These are phyloP conservation scores for Coleophora deauratella DNA, from an alignment of 2,888 invertebrate genomes.

Conservation along the genomic window DNA sequence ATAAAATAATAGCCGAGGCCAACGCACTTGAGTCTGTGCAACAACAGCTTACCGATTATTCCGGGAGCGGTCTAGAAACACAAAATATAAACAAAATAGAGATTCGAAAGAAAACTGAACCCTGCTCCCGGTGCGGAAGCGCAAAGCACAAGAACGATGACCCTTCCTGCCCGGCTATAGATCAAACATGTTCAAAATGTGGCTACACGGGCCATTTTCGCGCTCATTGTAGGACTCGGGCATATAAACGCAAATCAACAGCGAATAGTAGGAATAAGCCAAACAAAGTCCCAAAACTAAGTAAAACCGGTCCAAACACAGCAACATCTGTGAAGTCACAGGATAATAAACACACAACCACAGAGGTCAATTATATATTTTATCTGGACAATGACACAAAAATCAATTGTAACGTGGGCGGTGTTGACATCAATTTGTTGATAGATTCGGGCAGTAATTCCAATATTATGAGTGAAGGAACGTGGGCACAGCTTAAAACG, in stretches of 20 bases:
- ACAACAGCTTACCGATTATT: constrained; percentile 3
- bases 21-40: constrained; percentile 17
- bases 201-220: constrained; percentile 12
- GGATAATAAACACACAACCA: background rate
- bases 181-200: constrained; percentile 8
- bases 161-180: constrained; percentile 2
- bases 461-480: constrained; percentile 14
- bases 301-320: background rate
- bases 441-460: constrained; percentile 18
- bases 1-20: constrained; percentile 17
- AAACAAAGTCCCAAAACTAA: background rate
- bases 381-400: constrained; percentile 12
- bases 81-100: background rate
- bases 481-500: constrained; percentile 14
- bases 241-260: constrained; percentile 3
- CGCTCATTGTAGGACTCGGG: constrained; percentile 8
- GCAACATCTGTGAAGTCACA: constrained; percentile 2
- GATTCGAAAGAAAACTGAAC: background rate
- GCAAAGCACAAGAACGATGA: background rate
- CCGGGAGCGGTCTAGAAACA: no score
- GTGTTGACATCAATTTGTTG: constrained; percentile 11
- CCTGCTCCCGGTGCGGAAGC: background rate
- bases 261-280: background rate
- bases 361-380: constrained; percentile 14
- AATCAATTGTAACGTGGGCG: constrained; percentile 13